phyloP scores from a whole-genome alignment of 2,888 invertebrate species.

The Scaptomyza reducta region DNA sequence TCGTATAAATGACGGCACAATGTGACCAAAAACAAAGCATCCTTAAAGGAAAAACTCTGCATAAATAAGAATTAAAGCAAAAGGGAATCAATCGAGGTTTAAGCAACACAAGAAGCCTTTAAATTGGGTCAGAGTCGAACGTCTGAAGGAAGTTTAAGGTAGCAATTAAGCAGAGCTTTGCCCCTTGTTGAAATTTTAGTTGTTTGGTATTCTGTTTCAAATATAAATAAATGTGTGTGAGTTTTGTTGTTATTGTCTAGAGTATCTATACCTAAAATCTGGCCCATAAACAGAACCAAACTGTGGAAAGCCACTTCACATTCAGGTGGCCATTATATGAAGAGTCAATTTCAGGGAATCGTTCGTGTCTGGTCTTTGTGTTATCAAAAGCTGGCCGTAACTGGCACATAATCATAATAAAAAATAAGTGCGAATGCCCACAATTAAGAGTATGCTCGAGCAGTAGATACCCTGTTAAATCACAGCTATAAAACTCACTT shows the following conservation, averaged over 20 bases:
- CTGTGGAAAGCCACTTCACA: conserved; percentile 15
- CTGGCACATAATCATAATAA: conserved; percentile 59
- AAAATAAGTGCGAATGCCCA: conserved; percentile 1
- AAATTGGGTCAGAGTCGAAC: background rate
- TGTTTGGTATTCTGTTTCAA: background rate
- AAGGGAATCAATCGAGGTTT: background rate
- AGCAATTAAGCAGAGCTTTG: too few relatives aligned
- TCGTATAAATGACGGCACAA: background rate
- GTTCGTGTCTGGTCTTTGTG: conserved; percentile 47
- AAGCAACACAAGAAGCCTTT: background rate
- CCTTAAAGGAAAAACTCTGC: background rate
- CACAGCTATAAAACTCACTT: too few relatives aligned
- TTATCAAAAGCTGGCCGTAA: conserved; percentile 51
- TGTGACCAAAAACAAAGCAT: background rate
- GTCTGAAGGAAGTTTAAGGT: too few relatives aligned
- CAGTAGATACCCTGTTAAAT: background rate
- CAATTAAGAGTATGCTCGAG: too few relatives aligned
- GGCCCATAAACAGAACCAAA: conserved; percentile 26
- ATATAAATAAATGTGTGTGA: conserved; percentile 7
- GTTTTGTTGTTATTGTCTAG: conserved; percentile 2
- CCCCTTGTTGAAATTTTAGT: background rate
- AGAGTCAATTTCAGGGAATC: conserved; percentile 62
- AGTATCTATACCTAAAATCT: conserved; percentile 40
- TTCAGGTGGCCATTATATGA: conserved; percentile 57
- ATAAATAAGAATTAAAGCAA: background rate